phyloP scores from a whole-genome alignment of 2,888 invertebrate genomes.

The Synanthedon vespiformis region DNA sequence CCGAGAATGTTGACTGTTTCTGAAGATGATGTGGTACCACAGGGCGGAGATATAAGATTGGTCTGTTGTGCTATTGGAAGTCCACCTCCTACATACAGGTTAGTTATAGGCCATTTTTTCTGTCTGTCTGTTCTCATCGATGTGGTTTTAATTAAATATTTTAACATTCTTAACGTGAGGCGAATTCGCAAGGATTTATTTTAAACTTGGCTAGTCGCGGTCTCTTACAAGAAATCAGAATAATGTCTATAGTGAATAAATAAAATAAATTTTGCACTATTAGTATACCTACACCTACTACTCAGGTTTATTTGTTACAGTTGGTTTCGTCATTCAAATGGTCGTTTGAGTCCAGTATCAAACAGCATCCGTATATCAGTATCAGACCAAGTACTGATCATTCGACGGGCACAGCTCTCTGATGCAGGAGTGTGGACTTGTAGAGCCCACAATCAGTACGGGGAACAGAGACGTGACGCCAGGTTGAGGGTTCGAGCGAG shows the following conservation, averaged over 20 bases:
- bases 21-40: conserved; percentile 71
- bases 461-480: conserved; percentile 76
- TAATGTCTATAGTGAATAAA: too few relatives aligned
- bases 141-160: too few relatives aligned
- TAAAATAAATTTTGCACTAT: too few relatives aligned
- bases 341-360: conserved; percentile 72
- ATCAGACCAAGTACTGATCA: conserved; percentile 75
- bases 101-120: conserved; percentile 6
- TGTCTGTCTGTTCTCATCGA: too few relatives aligned
- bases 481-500: conserved; percentile 74
- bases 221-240: too few relatives aligned
- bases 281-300: too few relatives aligned
- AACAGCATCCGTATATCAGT: conserved; percentile 72
- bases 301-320: conserved; percentile 23
- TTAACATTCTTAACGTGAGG: too few relatives aligned
- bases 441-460: conserved; percentile 79
- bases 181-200: too few relatives aligned
- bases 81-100: conserved; percentile 79
- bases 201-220: too few relatives aligned
- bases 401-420: conserved; percentile 73
- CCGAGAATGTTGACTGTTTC: conserved; percentile 79
- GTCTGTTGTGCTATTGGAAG: conserved; percentile 79
- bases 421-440: conserved; percentile 82
- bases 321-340: conserved; percentile 72
- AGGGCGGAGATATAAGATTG: conserved; percentile 76